Percentiles rank a stretch among this genome's conserved stretches.
phyloP scores from a whole-genome alignment of 2,888 invertebrate species.

The Calephelis perditalis region DNA sequence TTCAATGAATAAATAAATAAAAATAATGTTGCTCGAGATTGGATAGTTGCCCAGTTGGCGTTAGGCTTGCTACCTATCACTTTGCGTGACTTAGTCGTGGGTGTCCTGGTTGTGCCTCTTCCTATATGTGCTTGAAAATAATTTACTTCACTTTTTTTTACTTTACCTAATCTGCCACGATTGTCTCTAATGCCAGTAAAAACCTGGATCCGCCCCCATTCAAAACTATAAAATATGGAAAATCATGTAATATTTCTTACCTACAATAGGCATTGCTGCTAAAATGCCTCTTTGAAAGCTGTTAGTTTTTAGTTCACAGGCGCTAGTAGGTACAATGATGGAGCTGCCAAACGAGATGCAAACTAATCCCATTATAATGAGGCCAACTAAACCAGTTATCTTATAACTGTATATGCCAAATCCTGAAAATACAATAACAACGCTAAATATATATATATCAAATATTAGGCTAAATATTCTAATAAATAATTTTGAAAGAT shows the following conservation, averaged over 20 bases:
- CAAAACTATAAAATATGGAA: not conserved
- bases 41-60: no score
- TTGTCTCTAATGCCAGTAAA: no score
- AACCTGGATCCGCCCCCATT: not conserved
- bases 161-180: no score
- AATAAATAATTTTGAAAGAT: no score
- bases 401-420: constrained; percentile 43
- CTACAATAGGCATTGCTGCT: constrained; percentile 37
- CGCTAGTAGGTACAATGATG: constrained; percentile 54
- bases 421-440: constrained; percentile 27
- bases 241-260: constrained; percentile 23
- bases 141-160: no score
- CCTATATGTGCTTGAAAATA: no score
- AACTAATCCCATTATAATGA: constrained; percentile 44
- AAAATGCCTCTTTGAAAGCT: constrained; percentile 48
- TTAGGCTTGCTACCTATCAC: no score
- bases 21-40: no score
- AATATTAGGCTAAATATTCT: no score
- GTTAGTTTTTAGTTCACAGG: constrained; percentile 57
- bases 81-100: no score
- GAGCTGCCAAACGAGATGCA: constrained; percentile 47
- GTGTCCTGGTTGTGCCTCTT: no score
- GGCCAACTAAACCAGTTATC: constrained; percentile 38
- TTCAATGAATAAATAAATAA: no score
- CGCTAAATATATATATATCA: not conserved